Base-by-base conservation (phyloP, 2,113 vertebrate species). In the Solea solea region DNA sequence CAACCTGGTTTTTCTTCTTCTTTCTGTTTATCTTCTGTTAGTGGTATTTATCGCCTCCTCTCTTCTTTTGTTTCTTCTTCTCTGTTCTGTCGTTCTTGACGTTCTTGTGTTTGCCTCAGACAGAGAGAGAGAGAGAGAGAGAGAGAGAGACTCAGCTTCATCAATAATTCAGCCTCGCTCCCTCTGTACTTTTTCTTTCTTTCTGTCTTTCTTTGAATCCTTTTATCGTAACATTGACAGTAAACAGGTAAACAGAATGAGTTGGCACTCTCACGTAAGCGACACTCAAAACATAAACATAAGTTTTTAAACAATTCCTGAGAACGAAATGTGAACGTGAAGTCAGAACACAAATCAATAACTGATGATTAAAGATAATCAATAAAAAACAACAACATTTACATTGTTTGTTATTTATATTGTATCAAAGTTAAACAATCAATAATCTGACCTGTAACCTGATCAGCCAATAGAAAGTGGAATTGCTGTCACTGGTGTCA, bases 141-240 rank as follows among this genome's bases (percentile, higher is more conserved):
- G 51, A 27, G 48, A 64, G 39, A 71, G 46, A 80, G 62, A 64
- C 56, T 58, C 11, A 4, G 13, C 46, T 69, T 45, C 34, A 80
- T 88, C 57, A 82, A 88, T 88, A 78, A 84, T 88, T 82, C 60
- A 88, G 39, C 59, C 13, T 69, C 8, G 2, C 60, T 73, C 11
- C 5, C 11, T 49, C 62, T 1, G 66, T 51, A 42, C 49, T 16
- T 9, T 40, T 48, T 48, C 45, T 13, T 14, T 48, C 45, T 48
- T 48, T 48, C 21, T 21, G 21, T 21, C 28, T 8, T 13, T 8
- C 7, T 9, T 8, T 53, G 34, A 14, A 21, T 49, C 60, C 34
- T 7, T 62, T 62, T 49, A 49, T 62, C 45, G 34, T 48, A 0
- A 34, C 12, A 57, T n/a, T 40, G 10, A 25, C 9, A 44, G 40